Evolutionary conservation across 2,797 vertebrate genomes (phyloP), one percentile per base, ranked within the genome.

Genomic region (Oophaga sylvatica): DNA sequence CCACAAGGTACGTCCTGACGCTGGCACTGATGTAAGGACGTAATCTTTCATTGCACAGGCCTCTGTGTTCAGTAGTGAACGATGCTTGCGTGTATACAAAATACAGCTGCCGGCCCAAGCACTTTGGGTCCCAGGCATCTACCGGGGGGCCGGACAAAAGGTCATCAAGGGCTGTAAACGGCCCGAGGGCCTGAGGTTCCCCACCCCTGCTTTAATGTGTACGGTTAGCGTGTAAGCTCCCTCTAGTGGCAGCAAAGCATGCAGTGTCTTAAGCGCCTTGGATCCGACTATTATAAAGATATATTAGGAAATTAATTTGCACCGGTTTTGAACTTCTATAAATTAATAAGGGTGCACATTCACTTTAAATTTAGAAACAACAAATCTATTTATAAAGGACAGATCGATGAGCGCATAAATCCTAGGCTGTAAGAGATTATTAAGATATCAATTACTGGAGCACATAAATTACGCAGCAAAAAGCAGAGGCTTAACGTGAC

Each of bases 401-500:
- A 59, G 26, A 83, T 73, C 12, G 41, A 12, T 60, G 53, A 56
- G 19, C 59, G 20, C 20, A 62, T 59, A 59, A 26, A 79, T 20
- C 81, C 57, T 59, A 16, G 71, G 19, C 81, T 70, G 29, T 41
- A 83, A 71, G 13, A 62, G 56, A 84, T 84, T 81, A 81, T 73
- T 79, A 80, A 29, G 73, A 45, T 75, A 84, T 84, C 48, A 83
- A 59, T 41, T 73, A 73, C 53, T 73, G 17, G 13, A 62, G 70
- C 56, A 45, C 53, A 75, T 84, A 56, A 17, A 84, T 75, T 84
- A 73, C 41, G 57, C 68, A 70, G 53, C 67, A 60, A 35, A 53
- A 82, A 48, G 67, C 45, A 71, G 53, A 56, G 68, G 70, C 68
- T 84, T 84, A 75, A 75, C 82, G n/a, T 75, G 82, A 75, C 68